Evolutionary conservation across 1,140 invertebrate species (phyloP), one percentile per base, ranked within the genome.

Genomic region (Drosophila parabipectinata): DNA sequence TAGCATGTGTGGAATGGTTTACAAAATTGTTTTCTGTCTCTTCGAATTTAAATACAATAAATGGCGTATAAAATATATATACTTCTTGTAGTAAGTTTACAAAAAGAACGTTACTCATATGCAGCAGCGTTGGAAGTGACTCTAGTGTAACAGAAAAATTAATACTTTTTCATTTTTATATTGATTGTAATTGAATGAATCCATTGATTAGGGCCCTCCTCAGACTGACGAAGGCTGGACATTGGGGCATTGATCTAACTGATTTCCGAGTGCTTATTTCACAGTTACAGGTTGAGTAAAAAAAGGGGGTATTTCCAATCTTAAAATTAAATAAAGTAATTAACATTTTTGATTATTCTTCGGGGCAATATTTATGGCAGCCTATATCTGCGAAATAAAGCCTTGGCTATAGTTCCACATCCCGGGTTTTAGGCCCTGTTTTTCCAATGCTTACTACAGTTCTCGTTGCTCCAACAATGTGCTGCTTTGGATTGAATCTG

Each of bases 21-120:
- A 89, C 83, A 82, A 83, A 87, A 72, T 75, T 74, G 54, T 47
- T 57, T 79, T 50, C 56, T 57, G 52, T 59, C 32, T 61, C 69
- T 48, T 72, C 18, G 62, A 85, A 87, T 88, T 88, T 83, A 89
- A 87, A 87, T 88, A 87, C 79, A 89, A 89, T 87, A 87, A 87
- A 87, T 87, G 82, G 82, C 82, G 88, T 87, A 88, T 72, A 82
- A 87, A 87, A 88, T 82, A 88, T 83, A 83, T 79, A 72, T 75
- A 44, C 26, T 74, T 57, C 47, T 72, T 72, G 57, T 64, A 68
- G 58, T 68, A 52, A 32, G 71, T 84, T 84, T 84, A 84, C 57
- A 79, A 79, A 83, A 79, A 77, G 67, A 84, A 77, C 62, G 59
- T 85, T 84, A 80, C 62, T 77, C 77, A 73, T 84, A 77, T 69